Conservation (phyloP, 2,113 vertebrate genomes). For the Cyrtonyx montezumae region DNA sequence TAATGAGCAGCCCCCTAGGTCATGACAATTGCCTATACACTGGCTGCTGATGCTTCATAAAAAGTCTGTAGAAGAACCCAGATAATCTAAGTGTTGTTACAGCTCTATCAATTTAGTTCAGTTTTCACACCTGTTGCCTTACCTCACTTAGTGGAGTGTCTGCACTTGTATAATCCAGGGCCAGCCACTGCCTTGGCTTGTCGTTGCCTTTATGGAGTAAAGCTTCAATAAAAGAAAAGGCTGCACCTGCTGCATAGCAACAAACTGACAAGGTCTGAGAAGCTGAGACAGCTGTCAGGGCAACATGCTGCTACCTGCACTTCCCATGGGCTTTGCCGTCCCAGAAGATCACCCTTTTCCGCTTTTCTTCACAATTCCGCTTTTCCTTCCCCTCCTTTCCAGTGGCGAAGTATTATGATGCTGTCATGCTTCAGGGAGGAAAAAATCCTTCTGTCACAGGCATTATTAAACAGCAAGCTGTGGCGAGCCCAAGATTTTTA, state of each 20-base stretch:
- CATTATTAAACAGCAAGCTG: conserved; percentile 80
- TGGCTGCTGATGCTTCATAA: conserved; percentile 44
- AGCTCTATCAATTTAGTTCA: conserved; percentile 47
- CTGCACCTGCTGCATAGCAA: conserved; percentile 84
- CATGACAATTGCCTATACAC: conserved; percentile 23
- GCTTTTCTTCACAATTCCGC: conserved; percentile 69
- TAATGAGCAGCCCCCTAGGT: conserved; percentile 11
- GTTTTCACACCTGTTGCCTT: conserved; percentile 83
- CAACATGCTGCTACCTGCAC: conserved; percentile 83
- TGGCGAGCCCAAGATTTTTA: conserved; percentile 79
- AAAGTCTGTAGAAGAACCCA: conserved; percentile 59
- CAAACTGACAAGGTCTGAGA: conserved; percentile 78
- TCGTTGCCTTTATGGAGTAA: conserved; percentile 76
- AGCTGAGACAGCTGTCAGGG: conserved; percentile 80
- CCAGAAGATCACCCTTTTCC: conserved; percentile 73
- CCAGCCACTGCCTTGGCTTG: conserved; percentile 81
- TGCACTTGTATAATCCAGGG: conserved; percentile 82
- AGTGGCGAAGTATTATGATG: conserved; percentile 63
- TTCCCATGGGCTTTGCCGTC: conserved; percentile 74
- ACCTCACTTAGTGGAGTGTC: conserved; percentile 84
- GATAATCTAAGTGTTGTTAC: conserved; percentile 61
- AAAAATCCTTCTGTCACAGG: conserved; percentile 79
- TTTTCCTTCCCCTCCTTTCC: conserved; percentile 70
- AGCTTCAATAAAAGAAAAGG: conserved; percentile 77
- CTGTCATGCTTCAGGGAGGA: conserved; percentile 76